Base-by-base conservation (phyloP, 2,888 invertebrate genomes). In the Mellilla xanthometata region DNA sequence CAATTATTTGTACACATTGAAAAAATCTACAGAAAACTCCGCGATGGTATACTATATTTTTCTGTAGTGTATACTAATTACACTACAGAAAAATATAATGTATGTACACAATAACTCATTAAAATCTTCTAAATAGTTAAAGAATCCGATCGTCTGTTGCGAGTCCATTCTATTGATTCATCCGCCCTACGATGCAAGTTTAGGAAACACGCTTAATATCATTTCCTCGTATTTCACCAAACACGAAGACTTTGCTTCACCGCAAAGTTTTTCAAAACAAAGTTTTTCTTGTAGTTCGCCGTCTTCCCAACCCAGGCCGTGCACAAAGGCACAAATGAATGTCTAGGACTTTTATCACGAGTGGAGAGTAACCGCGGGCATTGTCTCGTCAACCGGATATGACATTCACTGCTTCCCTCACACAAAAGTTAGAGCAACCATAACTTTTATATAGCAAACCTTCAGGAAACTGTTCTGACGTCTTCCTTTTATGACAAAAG, bases 311-410 rank as follows among this genome's bases (percentile, higher is more conserved):
- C 49, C 34, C 39, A 51, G 45, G 45, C 51, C 40, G 41, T 47
- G 39, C 48, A 53, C 55, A 58, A 58, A 58, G 57, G 49, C 54
- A 47, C 56, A 52, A 55, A 54, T 41, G 55, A 58, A 53, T 52
- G 53, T 57, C 54, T 55, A 55, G 55, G 43, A 52, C 55, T 55
- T 58, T 55, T 57, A 49, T 48, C 47, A 46, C 52, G 51, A 54
- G 53, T 46, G 27, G 40, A 41, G 49, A 50, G 55, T 53, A 53
- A 55, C 55, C 57, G 55, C 52, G 46, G 57, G 53, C 55, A 58
- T 58, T 58, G 57, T 58, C 55, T 58, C 52, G 49, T 55, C 55
- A 54, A 31, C 53, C 57, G 57, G 57, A 58, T 55, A 51, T 55
- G 57, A 55, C 57, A 51, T 48, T 55, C 55, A 58, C 49, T 34